Conservation (phyloP, 2,113 vertebrate species). For the Sigmodon hispidus region DNA sequence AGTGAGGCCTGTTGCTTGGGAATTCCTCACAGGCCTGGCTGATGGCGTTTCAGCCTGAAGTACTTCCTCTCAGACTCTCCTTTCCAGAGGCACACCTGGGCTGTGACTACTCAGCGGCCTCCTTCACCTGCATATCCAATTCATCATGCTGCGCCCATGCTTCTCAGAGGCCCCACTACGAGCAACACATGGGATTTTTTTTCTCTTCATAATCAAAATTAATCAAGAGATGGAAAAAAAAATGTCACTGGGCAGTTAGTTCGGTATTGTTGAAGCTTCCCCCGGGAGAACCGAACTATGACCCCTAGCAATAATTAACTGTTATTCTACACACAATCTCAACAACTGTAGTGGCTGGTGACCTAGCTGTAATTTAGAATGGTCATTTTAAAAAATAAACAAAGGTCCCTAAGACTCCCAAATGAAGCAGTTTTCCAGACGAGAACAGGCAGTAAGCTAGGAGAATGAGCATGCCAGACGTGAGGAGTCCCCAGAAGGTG, state of each 20-base stretch:
- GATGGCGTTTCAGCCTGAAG: background rate
- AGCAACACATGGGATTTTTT: background rate
- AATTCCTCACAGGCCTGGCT: background rate
- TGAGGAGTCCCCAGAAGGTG: background rate
- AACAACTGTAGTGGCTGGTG: background rate
- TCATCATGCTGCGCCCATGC: background rate
- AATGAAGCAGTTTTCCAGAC: background rate
- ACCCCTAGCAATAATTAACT: background rate
- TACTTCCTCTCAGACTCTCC: background rate
- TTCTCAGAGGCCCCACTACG: background rate
- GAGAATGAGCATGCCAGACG: background rate
- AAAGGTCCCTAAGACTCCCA: background rate
- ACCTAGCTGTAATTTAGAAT: background rate
- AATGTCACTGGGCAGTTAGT: background rate
- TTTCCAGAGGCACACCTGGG: background rate
- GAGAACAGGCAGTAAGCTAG: background rate
- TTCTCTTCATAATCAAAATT: background rate
- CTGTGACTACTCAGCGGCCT: accelerated
- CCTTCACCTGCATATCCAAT: background rate
- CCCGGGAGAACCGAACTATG: background rate
- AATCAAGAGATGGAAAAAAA: background rate
- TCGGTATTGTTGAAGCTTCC: background rate
- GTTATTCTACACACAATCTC: background rate
- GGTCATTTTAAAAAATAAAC: background rate
- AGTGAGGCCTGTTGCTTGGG: background rate